phyloP scores from a whole-genome alignment of 2,797 vertebrate genomes.

The Trichosurus vulpecula region DNA sequence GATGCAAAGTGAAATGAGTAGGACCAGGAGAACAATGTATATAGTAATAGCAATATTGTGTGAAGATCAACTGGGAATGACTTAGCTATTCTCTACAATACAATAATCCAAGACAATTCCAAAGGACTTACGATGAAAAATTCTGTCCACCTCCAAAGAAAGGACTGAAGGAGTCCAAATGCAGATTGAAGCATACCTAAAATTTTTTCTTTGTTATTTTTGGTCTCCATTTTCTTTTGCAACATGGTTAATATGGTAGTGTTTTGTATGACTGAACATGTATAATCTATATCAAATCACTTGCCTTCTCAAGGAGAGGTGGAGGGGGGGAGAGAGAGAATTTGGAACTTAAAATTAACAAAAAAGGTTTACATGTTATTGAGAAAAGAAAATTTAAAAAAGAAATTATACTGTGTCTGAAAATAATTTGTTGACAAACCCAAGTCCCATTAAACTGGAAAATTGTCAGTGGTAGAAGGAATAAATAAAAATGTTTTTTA shows the following conservation, averaged over 20 bases:
- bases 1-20: not conserved
- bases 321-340: not conserved
- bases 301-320: not conserved
- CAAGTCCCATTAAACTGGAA: slow-evolving; percentile 21
- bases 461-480: slow-evolving; percentile 13
- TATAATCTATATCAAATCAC: not conserved
- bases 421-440: slow-evolving; percentile 18
- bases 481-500: slow-evolving; percentile 8
- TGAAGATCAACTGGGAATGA: not conserved
- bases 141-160: not conserved
- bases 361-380: not conserved
- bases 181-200: not conserved
- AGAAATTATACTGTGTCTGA: not conserved
- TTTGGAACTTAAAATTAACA: not conserved
- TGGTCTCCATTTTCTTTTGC: not conserved
- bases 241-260: not conserved
- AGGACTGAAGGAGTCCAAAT: not conserved
- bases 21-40: not conserved
- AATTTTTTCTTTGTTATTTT: not conserved
- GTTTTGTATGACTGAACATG: not conserved
- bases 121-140: not conserved
- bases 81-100: not conserved
- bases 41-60: not conserved
- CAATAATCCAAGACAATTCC: not conserved
- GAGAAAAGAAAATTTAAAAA: slow-evolving; percentile 10